These are phyloP conservation scores for Dicentrarchus labrax DNA, from an alignment of 2,113 vertebrate species.

Conservation along the genomic window DNA sequence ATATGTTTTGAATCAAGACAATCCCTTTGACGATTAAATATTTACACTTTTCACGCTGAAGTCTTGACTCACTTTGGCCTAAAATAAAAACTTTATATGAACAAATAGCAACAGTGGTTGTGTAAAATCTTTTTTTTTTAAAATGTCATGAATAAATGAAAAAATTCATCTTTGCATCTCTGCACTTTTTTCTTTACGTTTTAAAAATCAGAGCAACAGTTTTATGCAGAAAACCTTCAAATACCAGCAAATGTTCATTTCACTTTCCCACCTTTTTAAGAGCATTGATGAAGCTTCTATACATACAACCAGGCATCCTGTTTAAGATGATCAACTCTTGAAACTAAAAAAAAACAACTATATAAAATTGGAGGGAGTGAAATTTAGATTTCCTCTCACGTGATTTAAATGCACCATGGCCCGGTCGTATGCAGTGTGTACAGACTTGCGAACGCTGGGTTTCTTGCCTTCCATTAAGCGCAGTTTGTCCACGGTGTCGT, in stretches of 20 bases:
- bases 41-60: slow-evolving; percentile 61
- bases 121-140: slow-evolving; percentile 65
- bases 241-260: slow-evolving; percentile 16
- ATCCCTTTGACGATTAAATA: slow-evolving; percentile 69
- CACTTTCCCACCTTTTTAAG: slow-evolving; percentile 21
- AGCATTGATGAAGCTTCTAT: slow-evolving; percentile 45
- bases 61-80: slow-evolving; percentile 73
- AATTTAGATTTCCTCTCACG: slow-evolving; percentile 90
- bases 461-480: slow-evolving; percentile 97
- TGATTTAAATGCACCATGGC: slow-evolving; percentile 95
- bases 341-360: slow-evolving; percentile 64
- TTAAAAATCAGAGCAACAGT: slow-evolving; percentile 46
- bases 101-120: slow-evolving; percentile 73
- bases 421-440: slow-evolving; percentile 95
- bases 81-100: slow-evolving; percentile 71
- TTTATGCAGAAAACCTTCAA: slow-evolving; percentile 54
- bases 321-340: slow-evolving; percentile 47
- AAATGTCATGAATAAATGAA: slow-evolving; percentile 55
- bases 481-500: slow-evolving; percentile 96
- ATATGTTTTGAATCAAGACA: slow-evolving; percentile 65
- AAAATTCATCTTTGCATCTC: slow-evolving; percentile 48
- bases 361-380: slow-evolving; percentile 91
- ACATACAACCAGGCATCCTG: slow-evolving; percentile 32
- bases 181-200: slow-evolving; percentile 33
- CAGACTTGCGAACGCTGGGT: slow-evolving; percentile 96